Percentiles rank a stretch among this genome's conserved stretches.
phyloP scores from a whole-genome alignment of 2,888 invertebrate genomes.

The Cabera pusaria region DNA sequence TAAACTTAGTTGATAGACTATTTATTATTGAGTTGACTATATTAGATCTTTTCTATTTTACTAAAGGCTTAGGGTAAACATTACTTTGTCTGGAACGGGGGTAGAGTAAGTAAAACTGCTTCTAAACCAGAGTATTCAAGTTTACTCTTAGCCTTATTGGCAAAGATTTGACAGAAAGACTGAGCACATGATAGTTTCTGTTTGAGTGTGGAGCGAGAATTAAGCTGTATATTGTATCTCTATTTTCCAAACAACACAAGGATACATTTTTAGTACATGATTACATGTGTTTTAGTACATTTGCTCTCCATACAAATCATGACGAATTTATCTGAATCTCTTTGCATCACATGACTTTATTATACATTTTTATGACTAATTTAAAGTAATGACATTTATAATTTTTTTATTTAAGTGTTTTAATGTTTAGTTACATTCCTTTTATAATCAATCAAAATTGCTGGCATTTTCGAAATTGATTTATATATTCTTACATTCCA shows the following conservation, averaged over 20 bases:
- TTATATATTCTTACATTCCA: conserved; percentile 53
- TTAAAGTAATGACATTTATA: too few relatives aligned
- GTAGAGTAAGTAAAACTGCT: neutral
- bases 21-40: too few relatives aligned
- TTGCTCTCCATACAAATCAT: conserved; percentile 15
- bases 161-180: conserved; percentile 27
- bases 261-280: neutral
- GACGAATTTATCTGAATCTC: too few relatives aligned
- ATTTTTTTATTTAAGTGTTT: neutral
- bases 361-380: conserved; percentile 3
- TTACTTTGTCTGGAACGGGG: neutral
- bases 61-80: conserved; percentile 8
- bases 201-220: conserved; percentile 9
- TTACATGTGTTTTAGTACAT: neutral
- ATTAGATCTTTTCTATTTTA: neutral
- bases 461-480: conserved; percentile 27
- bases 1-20: too few relatives aligned
- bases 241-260: neutral
- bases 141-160: conserved; percentile 15
- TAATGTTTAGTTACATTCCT: conserved; percentile 27
- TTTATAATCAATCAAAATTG: conserved; percentile 9
- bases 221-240: neutral
- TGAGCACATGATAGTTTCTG: conserved; percentile 18
- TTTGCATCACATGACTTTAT: conserved; percentile 16
- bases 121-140: too few relatives aligned